These are phyloP conservation scores for Oligia fasciuncula DNA, from an alignment of 2,888 invertebrate genomes.

Conservation along the genomic window DNA sequence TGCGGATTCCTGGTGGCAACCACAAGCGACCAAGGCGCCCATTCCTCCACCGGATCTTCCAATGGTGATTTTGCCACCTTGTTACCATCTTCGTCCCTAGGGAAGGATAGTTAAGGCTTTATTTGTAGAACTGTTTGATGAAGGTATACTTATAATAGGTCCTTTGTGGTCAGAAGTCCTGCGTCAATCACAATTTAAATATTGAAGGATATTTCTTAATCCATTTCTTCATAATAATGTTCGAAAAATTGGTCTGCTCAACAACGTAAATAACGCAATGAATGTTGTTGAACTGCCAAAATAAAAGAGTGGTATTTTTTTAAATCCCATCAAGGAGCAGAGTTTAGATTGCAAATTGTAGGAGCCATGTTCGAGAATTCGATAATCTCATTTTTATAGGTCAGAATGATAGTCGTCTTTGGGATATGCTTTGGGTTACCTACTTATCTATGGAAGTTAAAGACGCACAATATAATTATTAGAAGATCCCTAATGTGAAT, in stretches of 20 bases:
- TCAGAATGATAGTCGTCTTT: neutral
- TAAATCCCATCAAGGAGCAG: too few relatives aligned
- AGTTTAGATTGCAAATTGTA: constrained; percentile 1
- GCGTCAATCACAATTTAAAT: neutral
- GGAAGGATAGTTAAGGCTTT: neutral
- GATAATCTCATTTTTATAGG: neutral
- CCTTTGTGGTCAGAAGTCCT: neutral
- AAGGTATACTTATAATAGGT: neutral
- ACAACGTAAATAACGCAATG: too few relatives aligned
- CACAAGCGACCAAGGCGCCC: constrained; percentile 85
- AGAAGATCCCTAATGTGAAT: neutral
- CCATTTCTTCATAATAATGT: too few relatives aligned
- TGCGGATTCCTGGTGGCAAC: constrained; percentile 80
- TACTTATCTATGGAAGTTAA: neutral
- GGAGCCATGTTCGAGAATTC: neutral
- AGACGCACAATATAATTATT: neutral
- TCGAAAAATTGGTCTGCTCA: too few relatives aligned
- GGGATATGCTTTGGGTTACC: too few relatives aligned
- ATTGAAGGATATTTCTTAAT: too few relatives aligned
- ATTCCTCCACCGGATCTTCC: constrained; percentile 80
- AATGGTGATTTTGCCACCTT: constrained; percentile 66
- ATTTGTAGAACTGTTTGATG: neutral
- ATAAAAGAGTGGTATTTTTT: neutral
- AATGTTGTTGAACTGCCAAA: too few relatives aligned
- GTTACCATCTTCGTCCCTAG: constrained; percentile 73